Evolutionary conservation across 2,113 vertebrate genomes (phyloP).

Genomic region (Myxocyprinus asiaticus): DNA sequence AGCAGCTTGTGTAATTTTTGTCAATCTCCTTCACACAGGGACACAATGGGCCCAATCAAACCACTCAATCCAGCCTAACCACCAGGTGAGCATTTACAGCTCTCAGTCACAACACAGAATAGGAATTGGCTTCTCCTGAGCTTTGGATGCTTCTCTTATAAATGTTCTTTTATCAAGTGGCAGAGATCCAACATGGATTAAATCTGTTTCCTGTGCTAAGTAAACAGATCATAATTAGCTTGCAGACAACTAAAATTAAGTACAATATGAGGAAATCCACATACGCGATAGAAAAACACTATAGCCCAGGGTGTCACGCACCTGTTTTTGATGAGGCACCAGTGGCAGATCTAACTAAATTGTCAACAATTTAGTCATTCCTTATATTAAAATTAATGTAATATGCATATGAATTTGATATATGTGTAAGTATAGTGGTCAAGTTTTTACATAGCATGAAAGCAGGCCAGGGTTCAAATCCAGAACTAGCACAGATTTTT

Average conservation of each 20-base stretch:
- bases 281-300: background rate
- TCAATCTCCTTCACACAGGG: slow-evolving; percentile 65
- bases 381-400: too few species aligned
- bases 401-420: too few species aligned
- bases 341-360: too few species aligned
- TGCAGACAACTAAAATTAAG: slow-evolving; percentile 60
- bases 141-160: slow-evolving; percentile 49
- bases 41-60: slow-evolving; percentile 76
- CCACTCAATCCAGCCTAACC: slow-evolving; percentile 61
- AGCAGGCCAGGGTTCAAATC: too few species aligned
- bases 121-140: slow-evolving; percentile 45
- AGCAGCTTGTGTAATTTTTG: slow-evolving; percentile 75
- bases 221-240: slow-evolving; percentile 66
- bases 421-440: too few species aligned
- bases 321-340: too few species aligned
- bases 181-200: slow-evolving; percentile 53
- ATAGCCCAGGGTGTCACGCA: too few species aligned
- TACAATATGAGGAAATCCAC: slow-evolving; percentile 44
- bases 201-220: slow-evolving; percentile 65
- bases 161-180: slow-evolving; percentile 45
- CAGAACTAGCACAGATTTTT: too few species aligned
- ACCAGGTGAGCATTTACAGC: slow-evolving; percentile 60
- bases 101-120: slow-evolving; percentile 48
- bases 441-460: too few species aligned
- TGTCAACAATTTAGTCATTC: too few species aligned